Evolutionary conservation across 2,113 vertebrate species (phyloP).

Genomic region (Brachyhypopomus gauderio): DNA sequence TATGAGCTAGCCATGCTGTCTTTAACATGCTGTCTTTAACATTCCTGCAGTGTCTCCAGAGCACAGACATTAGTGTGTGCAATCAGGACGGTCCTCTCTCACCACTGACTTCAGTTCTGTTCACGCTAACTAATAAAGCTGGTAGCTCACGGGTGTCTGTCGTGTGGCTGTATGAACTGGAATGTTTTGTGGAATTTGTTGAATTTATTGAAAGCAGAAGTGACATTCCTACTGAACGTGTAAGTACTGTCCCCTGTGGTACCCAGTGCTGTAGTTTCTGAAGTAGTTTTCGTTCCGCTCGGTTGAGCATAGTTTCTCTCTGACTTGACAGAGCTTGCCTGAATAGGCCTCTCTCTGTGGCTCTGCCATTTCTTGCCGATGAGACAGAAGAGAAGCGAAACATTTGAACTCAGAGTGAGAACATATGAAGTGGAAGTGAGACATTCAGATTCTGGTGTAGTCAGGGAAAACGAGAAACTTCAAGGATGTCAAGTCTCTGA

Average conservation of each 20-base stretch:
- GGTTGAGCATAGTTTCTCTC: not conserved
- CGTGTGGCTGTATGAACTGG: not conserved
- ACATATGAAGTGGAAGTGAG: conserved; percentile 51
- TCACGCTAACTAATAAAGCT: not conserved
- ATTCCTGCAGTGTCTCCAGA: conserved; percentile 23
- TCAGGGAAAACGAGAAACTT: conserved; percentile 33
- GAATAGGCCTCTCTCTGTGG: not conserved
- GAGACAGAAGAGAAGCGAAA: conserved; percentile 44
- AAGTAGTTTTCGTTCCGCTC: not conserved
- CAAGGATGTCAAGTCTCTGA: conserved; percentile 23
- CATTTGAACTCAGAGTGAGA: conserved; percentile 34
- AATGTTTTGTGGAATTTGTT: too few species aligned
- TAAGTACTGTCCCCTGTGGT: not conserved
- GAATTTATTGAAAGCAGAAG: not conserved
- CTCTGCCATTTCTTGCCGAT: not conserved
- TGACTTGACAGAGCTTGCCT: conserved; percentile 43
- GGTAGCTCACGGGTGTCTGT: not conserved
- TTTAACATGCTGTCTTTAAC: conserved; percentile 19
- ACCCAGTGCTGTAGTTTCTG: not conserved
- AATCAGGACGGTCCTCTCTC: not conserved
- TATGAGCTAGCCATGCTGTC: conserved; percentile 22
- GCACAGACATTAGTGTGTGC: conserved; percentile 6
- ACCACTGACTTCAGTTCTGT: not conserved
- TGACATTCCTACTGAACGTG: not conserved
- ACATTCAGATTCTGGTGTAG: conserved; percentile 31